Evolutionary conservation across 2,888 invertebrate genomes (phyloP).

Genomic region (Smittia sp.): DNA sequence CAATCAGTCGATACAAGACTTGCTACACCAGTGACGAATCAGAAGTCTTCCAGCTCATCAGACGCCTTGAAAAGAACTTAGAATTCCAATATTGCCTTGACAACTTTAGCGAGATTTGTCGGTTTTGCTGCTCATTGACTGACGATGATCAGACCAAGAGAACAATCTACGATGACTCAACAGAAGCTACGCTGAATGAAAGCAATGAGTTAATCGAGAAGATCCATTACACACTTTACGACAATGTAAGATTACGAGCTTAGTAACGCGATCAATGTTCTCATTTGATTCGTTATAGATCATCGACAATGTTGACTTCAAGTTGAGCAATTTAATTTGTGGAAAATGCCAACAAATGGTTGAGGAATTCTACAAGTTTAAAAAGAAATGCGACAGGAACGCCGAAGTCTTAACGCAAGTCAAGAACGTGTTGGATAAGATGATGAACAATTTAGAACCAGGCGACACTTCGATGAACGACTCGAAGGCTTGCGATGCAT

Average conservation of each 20-base stretch:
- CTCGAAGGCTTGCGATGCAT: background rate
- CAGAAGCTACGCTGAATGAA: background rate
- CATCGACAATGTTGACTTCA: background rate
- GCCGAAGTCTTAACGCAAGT: background rate
- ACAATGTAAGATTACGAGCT: background rate
- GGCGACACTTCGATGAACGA: background rate
- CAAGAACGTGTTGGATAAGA: background rate
- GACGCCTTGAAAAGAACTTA: background rate
- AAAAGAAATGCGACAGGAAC: background rate
- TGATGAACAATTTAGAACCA: background rate
- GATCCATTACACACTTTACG: background rate
- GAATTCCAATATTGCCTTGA: background rate
- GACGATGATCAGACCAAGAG: no score
- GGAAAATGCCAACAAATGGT: background rate
- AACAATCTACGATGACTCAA: background rate
- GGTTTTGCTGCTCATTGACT: background rate
- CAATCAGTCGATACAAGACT: background rate
- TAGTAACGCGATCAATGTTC: background rate
- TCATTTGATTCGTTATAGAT: background rate
- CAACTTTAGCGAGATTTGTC: background rate
- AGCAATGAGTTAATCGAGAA: background rate
- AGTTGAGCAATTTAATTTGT: conserved; percentile 9
- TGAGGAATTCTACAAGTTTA: background rate
- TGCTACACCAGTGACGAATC: background rate
- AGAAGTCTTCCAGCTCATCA: background rate